Conservation (phyloP, 2,797 vertebrate genomes). For the Synanceia verrucosa region DNA sequence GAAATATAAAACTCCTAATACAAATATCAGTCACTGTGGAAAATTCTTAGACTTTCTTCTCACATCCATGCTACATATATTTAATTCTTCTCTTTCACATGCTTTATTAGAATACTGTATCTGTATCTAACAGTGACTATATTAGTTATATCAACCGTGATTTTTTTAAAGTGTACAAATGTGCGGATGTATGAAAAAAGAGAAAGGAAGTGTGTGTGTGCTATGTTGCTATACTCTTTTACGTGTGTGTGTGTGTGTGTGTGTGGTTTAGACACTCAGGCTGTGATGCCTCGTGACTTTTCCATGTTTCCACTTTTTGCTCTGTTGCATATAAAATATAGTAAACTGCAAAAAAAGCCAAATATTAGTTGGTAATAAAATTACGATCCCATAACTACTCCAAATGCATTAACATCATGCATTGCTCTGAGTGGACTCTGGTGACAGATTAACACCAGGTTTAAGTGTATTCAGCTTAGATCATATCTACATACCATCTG, state of each 20-base stretch:
- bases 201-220: neutral
- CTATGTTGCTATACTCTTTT: neutral
- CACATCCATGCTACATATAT: neutral
- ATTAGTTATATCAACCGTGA: neutral
- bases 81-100: no score
- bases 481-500: no score
- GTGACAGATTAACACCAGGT: no score
- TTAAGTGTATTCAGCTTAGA: no score
- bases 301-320: neutral
- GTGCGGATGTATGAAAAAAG: neutral
- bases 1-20: slow-evolving; percentile 14
- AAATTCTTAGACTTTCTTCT: neutral
- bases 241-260: neutral
- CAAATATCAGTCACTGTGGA: neutral
- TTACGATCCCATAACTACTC: no score
- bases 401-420: no score
- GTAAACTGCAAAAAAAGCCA: no score
- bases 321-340: neutral
- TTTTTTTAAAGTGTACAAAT: neutral
- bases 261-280: neutral
- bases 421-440: no score
- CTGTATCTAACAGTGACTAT: no score
- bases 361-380: no score
- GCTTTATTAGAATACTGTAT: neutral
- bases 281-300: neutral